Conservation (phyloP, 1,140 invertebrate species). For the Drosophila parvula region DNA sequence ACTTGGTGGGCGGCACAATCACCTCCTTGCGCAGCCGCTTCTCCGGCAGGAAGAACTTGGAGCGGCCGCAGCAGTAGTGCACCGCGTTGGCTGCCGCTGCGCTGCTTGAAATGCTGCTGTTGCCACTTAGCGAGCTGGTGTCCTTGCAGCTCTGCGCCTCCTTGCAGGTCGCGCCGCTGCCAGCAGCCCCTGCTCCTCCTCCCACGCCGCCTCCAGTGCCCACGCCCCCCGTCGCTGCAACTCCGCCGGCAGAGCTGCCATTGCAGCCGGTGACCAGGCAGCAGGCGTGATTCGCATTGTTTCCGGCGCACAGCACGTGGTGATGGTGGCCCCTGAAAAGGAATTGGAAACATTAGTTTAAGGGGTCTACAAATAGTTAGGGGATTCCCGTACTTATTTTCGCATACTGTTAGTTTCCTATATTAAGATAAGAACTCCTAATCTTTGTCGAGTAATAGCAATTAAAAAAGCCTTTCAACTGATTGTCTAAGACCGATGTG, state of each 20-base stretch:
- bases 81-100: constrained; percentile 58
- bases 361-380: neutral
- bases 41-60: constrained; percentile 87
- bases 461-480: no score
- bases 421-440: no score
- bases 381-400: neutral
- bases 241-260: constrained; percentile 45
- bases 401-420: no score
- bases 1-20: constrained; percentile 94
- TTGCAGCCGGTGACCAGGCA: constrained; percentile 76
- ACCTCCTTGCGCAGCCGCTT: constrained; percentile 90
- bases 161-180: constrained; percentile 39
- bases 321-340: constrained; percentile 68
- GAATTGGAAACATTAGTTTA: neutral
- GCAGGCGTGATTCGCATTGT: constrained; percentile 75
- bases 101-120: constrained; percentile 62
- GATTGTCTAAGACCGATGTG: no score
- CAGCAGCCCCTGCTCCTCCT: constrained; percentile 12
- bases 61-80: constrained; percentile 79
- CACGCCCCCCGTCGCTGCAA: constrained; percentile 15
- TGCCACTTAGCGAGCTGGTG: constrained; percentile 67
- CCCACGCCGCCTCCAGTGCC: constrained; percentile 22
- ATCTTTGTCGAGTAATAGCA: neutral
- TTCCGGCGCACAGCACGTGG: constrained; percentile 76
- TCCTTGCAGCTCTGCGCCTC: constrained; percentile 63